These are phyloP conservation scores for Sinopyrophorus schimmeli DNA, from an alignment of 2,888 invertebrate species.

Conservation along the genomic window DNA sequence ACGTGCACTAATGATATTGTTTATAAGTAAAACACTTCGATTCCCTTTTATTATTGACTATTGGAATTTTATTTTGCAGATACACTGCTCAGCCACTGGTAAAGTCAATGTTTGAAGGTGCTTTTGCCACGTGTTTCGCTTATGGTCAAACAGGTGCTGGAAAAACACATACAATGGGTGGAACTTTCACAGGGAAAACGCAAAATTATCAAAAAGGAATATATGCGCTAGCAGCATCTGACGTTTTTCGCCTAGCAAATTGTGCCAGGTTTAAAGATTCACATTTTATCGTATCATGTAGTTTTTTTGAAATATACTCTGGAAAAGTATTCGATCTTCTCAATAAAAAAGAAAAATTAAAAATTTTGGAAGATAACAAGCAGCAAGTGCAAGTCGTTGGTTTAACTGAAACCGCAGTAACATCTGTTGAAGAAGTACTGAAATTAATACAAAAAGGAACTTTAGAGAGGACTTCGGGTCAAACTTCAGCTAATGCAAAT, in stretches of 20 bases:
- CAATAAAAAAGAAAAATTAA: constrained; percentile 90
- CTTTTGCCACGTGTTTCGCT: constrained; percentile 99
- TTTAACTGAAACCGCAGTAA: constrained; percentile 90
- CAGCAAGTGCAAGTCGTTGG: constrained; percentile 98
- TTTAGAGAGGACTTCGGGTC: constrained; percentile 89
- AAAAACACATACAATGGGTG: constrained; percentile 99
- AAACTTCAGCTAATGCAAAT: constrained; percentile 97
- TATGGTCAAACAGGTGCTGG: constrained; percentile 99
- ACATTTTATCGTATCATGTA: constrained; percentile 87
- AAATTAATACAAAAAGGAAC: constrained; percentile 91
- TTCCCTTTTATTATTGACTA: neutral
- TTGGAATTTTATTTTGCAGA: constrained; percentile 61
- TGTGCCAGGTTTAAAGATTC: constrained; percentile 81
- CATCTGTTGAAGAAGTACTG: constrained; percentile 90
- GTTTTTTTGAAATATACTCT: constrained; percentile 99
- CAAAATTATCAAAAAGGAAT: constrained; percentile 98
- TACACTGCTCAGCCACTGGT: constrained; percentile 97
- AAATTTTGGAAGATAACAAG: constrained; percentile 96
- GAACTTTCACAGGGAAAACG: constrained; percentile 90
- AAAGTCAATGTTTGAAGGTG: constrained; percentile 96
- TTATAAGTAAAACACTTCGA: constrained; percentile 73
- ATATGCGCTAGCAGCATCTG: constrained; percentile 95
- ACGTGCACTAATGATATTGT: constrained; percentile 93
- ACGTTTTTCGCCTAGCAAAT: constrained; percentile 85
- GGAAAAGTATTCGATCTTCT: constrained; percentile 93